Base-by-base conservation (phyloP, 2,888 invertebrate genomes). In the Salpingus planirostris region DNA sequence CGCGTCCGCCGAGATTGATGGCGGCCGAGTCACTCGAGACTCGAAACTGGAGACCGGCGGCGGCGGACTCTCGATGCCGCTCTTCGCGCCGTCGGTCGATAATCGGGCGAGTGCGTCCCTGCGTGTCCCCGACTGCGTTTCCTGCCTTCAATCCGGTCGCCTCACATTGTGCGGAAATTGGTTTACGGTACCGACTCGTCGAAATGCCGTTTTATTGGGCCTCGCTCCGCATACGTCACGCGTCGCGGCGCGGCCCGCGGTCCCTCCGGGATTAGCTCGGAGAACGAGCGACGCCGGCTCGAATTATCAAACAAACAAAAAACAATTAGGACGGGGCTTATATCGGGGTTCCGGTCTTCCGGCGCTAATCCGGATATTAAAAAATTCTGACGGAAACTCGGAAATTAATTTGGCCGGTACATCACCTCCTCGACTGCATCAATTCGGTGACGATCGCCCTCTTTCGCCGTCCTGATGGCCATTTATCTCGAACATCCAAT, bases 111-210 rank as follows among this genome's bases (percentile, higher is more conserved):
- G 34, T 38, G 40, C 38, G 40, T 34, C 40, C 32, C 38, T 39
- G 36, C 37, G 36, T 35, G 31, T 36, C 36, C 31, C 37, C 31
- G 35, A 31, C 40, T 34, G 33, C 36, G 36, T 39, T 44, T 44
- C 45, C 42, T 38, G 43, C 42, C 43, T 47, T 46, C 43, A 45
- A 45, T 45, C 42, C 42, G 32, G 45, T 47, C 38, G 41, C 43
- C 41, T 40, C 43, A 43, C 44, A 44, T 37, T 47, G 43, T 40
- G 44, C 47, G 46, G 47, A 47, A 47, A 47, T 47, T 47, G 46
- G 44, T 47, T 47, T 46, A 47, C 44, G 44, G 42, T 47, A 47
- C 45, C 44, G 40, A 42, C 40, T 31, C 35, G 32, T 40, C 39
- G 33, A 39, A 44, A 47, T 40, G 45, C 42, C 40, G 45, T 47